These are phyloP conservation scores for Melanostoma scalare DNA, from an alignment of 2,888 invertebrate genomes.

Conservation along the genomic window DNA sequence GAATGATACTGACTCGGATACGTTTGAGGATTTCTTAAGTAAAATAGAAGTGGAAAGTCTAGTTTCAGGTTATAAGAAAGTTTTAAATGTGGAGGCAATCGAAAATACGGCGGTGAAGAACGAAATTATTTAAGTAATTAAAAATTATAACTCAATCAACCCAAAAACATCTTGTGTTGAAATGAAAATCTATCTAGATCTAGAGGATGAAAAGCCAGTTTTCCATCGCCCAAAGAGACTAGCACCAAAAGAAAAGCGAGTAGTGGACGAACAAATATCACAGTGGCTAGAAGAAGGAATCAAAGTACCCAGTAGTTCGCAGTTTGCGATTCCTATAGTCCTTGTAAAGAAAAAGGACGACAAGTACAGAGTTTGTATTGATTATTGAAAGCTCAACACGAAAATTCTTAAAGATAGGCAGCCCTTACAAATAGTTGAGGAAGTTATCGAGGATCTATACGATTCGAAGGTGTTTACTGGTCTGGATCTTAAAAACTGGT, in stretches of 20 bases:
- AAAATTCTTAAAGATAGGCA: slow-evolving; percentile 7
- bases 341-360: slow-evolving; percentile 72
- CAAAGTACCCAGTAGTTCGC: slow-evolving; percentile 54
- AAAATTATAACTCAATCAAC: not conserved
- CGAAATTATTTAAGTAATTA: not conserved
- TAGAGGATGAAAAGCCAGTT: slow-evolving; percentile 74
- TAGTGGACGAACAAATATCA: slow-evolving; percentile 55
- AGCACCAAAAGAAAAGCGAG: slow-evolving; percentile 71
- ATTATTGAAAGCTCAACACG: slow-evolving; percentile 74
- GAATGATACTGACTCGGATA: too few species aligned
- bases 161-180: not conserved
- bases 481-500: too few species aligned
- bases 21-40: too few species aligned
- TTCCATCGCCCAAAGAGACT: slow-evolving; percentile 74
- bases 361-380: slow-evolving; percentile 75
- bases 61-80: not conserved
- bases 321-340: slow-evolving; percentile 73
- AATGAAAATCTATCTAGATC: slow-evolving; percentile 30
- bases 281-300: slow-evolving; percentile 75
- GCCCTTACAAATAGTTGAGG: too few species aligned
- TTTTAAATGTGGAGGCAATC: slow-evolving; percentile 11
- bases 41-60: too few species aligned
- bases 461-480: not conserved
- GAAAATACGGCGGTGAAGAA: slow-evolving; percentile 10
- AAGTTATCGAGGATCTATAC: not conserved